Percentiles rank a stretch among this genome's conserved stretches.
Conservation (phyloP, 2,113 vertebrate species). For the Manacus vitellinus region DNA sequence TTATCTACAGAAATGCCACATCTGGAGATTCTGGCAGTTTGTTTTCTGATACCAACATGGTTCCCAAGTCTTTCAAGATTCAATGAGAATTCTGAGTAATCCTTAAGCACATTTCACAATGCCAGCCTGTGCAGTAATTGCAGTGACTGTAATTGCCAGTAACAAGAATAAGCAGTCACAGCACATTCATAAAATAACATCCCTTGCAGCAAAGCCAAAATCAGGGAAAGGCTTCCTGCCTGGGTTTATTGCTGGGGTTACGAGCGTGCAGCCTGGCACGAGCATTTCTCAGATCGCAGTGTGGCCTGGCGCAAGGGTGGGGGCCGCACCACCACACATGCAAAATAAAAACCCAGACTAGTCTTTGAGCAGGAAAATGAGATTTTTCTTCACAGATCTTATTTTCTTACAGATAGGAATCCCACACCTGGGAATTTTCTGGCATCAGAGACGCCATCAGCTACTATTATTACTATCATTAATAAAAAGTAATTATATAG, state of each 20-base stretch:
- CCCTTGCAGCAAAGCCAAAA: not conserved
- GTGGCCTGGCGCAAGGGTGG: not conserved
- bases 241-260: not conserved
- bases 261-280: not conserved
- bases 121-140: not conserved
- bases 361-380: not conserved
- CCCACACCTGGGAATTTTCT: not conserved
- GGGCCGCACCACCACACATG: not conserved
- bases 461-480: not conserved
- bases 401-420: not conserved
- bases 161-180: not conserved
- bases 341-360: not conserved
- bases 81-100: not conserved
- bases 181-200: not conserved
- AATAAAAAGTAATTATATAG: conserved; percentile 20
- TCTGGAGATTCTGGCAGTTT: not conserved
- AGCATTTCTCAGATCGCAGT: not conserved
- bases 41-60: not conserved
- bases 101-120: not conserved
- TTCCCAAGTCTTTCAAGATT: not conserved
- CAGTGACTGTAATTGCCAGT: not conserved
- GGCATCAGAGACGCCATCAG: not conserved
- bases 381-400: not conserved
- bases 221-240: not conserved
- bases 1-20: not conserved